Percentiles rank a stretch among this genome's conserved stretches.
Evolutionary conservation across 2,888 invertebrate genomes (phyloP).

Genomic region (Ornithoptera alexandrae): DNA sequence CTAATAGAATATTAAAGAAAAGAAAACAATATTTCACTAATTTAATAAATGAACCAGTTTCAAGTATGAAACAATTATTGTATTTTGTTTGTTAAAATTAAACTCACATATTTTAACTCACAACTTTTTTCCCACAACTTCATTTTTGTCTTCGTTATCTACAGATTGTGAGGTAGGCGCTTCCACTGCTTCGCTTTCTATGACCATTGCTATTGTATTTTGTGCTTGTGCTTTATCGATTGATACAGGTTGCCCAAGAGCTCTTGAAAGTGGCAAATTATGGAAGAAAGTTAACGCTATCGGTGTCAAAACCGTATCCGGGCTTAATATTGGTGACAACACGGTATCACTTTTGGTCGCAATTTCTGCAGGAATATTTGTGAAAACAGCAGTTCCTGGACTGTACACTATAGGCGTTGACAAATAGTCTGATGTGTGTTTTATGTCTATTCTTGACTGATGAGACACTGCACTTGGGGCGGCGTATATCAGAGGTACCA

Average conservation of each 20-base stretch:
- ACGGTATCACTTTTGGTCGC: slow-evolving; percentile 42
- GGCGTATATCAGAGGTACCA: slow-evolving; percentile 59
- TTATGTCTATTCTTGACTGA: slow-evolving; percentile 78
- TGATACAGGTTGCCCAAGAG: slow-evolving; percentile 57
- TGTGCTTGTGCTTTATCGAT: slow-evolving; percentile 48
- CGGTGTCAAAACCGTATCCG: slow-evolving; percentile 54
- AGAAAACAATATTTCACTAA: too few species aligned
- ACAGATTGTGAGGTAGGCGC: slow-evolving; percentile 6
- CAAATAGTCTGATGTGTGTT: slow-evolving; percentile 51
- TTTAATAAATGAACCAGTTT: too few species aligned
- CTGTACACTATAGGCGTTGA: slow-evolving; percentile 56
- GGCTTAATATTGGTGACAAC: slow-evolving; percentile 44
- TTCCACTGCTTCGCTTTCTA: slow-evolving; percentile 14
- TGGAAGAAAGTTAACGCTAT: slow-evolving; percentile 61
- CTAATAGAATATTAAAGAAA: too few species aligned
- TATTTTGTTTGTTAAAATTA: not conserved
- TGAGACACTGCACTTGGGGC: slow-evolving; percentile 79
- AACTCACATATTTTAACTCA: not conserved
- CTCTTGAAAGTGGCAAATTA: slow-evolving; percentile 62
- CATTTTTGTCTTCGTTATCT: slow-evolving; percentile 21
- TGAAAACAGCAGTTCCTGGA: slow-evolving; percentile 45
- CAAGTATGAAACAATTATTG: too few species aligned
- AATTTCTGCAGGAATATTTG: slow-evolving; percentile 39
- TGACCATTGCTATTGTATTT: slow-evolving; percentile 26
- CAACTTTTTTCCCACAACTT: not conserved